Evolutionary conservation across 2,888 invertebrate species (phyloP), one percentile per base, ranked within the genome.

Genomic region (Rhogogaster chlorosoma): DNA sequence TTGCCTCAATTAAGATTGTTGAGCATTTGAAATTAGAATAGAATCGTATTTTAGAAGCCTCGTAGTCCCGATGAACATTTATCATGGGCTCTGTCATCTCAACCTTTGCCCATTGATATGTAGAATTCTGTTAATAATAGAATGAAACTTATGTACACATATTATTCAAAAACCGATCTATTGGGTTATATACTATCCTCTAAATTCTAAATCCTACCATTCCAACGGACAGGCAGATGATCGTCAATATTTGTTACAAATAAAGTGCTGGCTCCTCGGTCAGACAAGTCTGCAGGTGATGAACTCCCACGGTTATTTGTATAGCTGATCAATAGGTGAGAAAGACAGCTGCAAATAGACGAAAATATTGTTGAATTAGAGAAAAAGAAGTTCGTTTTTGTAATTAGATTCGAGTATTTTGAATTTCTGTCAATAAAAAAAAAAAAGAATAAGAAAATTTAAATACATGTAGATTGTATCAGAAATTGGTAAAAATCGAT

Each of bases 31-130:
- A 45, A 32, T 26, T 42, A n/a, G 10, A 22, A 36, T 71, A 38
- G 15, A 10, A n/a, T 53, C 7, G 18, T 7, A 22, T 26, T 18
- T 75, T 12, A 10, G 42, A 42, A 38, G 75, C 49, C 15, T 75
- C 18, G 45, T 22, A 45, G 22, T 45, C 45, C 26, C 45, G 45
- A 22, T 10, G 73, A 15, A 26, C n/a, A 75, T 22, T 38, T 42
- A 22, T 75, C 26, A 22, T 75, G 45, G 32, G 22, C 45, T 29
- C 2, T 98, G 98, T 96, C 97, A 98, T 10, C 98, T 96, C 97
- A 98, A 10, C 98, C 98, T 93, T 97, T 97, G 0, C 97, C 97
- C 94, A 96, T 94, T 3, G 97, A 95, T 32, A 96, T n/a, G 53
- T n/a, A n/a, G n/a, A 53, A 53, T n/a, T 53, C 53, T 53, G 53